Evolutionary conservation across 1,140 invertebrate genomes (phyloP).

Genomic region (Coenobita brevimanus): DNA sequence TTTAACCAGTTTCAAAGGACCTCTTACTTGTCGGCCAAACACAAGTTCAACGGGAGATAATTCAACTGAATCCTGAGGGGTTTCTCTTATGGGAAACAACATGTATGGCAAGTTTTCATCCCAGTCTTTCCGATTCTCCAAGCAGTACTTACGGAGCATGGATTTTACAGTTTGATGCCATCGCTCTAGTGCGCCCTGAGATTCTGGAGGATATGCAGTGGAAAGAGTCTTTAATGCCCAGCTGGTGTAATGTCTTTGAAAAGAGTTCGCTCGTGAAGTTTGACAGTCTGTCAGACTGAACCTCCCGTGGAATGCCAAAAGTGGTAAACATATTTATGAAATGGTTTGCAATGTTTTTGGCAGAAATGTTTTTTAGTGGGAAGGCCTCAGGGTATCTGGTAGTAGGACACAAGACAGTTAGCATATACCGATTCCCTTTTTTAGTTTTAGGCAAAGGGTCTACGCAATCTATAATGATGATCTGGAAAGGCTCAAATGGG

Average conservation of each 20-base stretch:
- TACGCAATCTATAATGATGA: no score
- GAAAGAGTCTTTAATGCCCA: no score
- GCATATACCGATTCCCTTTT: no score
- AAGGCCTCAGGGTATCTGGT: constrained; percentile 13
- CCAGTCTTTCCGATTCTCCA: not conserved
- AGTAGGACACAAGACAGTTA: not conserved
- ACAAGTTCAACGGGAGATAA: constrained; percentile 14
- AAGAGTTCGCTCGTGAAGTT: no score
- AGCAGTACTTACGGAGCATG: constrained; percentile 29
- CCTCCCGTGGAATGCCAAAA: not conserved
- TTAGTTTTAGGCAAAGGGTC: no score
- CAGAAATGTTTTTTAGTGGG: not conserved
- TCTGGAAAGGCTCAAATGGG: no score
- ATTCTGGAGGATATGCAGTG: no score
- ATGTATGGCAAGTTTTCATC: constrained; percentile 4
- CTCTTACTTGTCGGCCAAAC: constrained; percentile 20
- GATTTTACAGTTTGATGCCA: no score
- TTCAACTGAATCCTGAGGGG: not conserved
- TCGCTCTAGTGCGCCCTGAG: no score
- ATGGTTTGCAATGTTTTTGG: not conserved
- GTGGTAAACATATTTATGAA: no score
- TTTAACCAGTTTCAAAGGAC: not conserved
- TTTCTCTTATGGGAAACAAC: constrained; percentile 1
- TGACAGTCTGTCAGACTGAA: no score
- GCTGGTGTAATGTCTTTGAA: no score